These are phyloP conservation scores for Eonycteris spelaea DNA, from an alignment of 2,113 vertebrate species.

Conservation along the genomic window DNA sequence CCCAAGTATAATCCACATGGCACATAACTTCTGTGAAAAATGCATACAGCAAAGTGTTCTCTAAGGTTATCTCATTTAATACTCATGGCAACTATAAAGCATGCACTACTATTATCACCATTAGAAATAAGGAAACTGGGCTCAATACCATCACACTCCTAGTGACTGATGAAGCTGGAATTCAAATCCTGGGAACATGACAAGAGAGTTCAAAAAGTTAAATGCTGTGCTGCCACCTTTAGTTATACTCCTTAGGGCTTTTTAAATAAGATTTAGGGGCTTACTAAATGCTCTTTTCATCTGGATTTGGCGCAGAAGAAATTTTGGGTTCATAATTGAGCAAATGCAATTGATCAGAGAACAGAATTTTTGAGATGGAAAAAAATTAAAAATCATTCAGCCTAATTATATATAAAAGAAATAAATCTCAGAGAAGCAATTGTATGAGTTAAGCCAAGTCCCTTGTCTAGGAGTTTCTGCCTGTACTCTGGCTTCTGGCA, in stretches of 20 bases:
- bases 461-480: not conserved
- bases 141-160: not conserved
- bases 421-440: constrained; percentile 2
- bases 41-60: not conserved
- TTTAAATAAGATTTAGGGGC: not conserved
- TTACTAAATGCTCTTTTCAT: not conserved
- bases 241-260: not conserved
- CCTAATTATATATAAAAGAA: constrained; percentile 21
- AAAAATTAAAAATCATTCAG: constrained; percentile 7
- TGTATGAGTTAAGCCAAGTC: not conserved
- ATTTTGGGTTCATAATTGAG: not conserved
- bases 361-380: constrained; percentile 11
- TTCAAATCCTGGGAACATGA: not conserved
- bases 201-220: not conserved
- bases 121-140: not conserved
- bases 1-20: not conserved
- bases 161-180: not conserved
- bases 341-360: not conserved
- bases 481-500: not conserved
- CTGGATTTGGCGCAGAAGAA: not conserved
- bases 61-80: not conserved
- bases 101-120: not conserved
- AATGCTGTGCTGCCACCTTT: not conserved
- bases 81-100: not conserved
- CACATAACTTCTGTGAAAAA: not conserved